phyloP scores from a whole-genome alignment of 1,140 invertebrate genomes.

The Anastrepha obliqua region DNA sequence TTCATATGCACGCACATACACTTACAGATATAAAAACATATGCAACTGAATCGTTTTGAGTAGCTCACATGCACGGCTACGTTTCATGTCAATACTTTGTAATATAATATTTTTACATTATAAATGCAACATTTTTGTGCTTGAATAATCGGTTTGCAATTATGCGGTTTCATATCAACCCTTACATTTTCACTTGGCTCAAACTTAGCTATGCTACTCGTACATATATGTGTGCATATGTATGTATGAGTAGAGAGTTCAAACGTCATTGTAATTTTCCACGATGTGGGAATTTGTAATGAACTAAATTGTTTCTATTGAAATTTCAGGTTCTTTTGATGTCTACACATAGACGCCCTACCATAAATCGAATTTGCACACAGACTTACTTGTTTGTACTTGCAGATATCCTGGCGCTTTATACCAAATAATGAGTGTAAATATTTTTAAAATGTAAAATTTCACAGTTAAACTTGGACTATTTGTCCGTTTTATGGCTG shows the following conservation, averaged over 20 bases:
- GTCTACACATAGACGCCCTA: neutral
- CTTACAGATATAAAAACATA: neutral
- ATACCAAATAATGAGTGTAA: neutral
- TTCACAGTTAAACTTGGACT: too few relatives aligned
- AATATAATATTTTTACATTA: neutral
- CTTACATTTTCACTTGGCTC: neutral
- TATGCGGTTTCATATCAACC: conserved; percentile 37
- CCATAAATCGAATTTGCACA: neutral
- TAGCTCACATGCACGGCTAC: neutral
- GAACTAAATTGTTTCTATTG: conserved; percentile 27
- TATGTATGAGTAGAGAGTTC: neutral
- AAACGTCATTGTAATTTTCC: conserved; percentile 3
- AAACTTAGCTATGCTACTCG: neutral
- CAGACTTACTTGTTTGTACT: neutral
- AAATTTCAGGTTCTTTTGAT: conserved; percentile 15
- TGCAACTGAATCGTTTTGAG: neutral
- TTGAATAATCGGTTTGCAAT: conserved; percentile 40
- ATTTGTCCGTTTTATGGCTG: too few relatives aligned
- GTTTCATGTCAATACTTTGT: neutral
- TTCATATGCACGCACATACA: neutral
- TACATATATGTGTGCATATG: too few relatives aligned
- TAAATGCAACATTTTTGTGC: conserved; percentile 9
- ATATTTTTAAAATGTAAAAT: too few relatives aligned
- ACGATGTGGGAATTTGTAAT: conserved; percentile 24
- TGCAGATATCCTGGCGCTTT: too few relatives aligned